Evolutionary conservation across 2,888 invertebrate species (phyloP), one percentile per base, ranked within the genome.

Genomic region (Cerceris ruficornis): DNA sequence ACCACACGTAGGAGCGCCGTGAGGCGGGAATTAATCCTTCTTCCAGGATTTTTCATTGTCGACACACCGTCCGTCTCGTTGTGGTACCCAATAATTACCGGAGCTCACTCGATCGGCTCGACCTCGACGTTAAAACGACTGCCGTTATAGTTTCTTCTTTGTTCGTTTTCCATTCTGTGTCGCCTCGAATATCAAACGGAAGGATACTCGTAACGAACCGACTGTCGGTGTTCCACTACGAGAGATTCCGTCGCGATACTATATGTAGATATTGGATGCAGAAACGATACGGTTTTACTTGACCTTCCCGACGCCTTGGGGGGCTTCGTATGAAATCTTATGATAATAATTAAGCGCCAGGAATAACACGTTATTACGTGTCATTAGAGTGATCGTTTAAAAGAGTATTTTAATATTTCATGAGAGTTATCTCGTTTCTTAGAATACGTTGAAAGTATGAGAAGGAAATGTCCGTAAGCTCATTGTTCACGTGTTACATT

Each of bases 11-110:
- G 54, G 43, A 68, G 17, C 49, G 74, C 77, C 77, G 64, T 58
- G 64, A 79, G 77, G 71, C 80, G 80, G 76, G 79, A 79, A 88
- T 88, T 86, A 88, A 86, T 87, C 83, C 86, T 82, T 81, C 76
- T 77, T 61, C 65, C 59, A 67, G 76, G 59, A 86, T 87, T 87
- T 87, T 88, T 88, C 85, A 84, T 84, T 84, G 84, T 84, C 86
- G 84, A 80, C 84, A 80, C 84, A 80, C 69, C 80, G 81, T 75
- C 46, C 79, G 82, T 71, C 73, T 49, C 79, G 75, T 69, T 71
- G 71, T 66, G 14, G 76, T 81, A 80, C 69, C 81, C 80, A 83
- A 79, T 86, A 88, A 88, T 88, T 88, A 88, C 80, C 71, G 58
- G 75, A 71, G 54, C 75, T 75, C 84, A 50, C 73, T 75, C 84